Evolutionary conservation across 2,888 invertebrate genomes (phyloP).

Genomic region (Tridacna crocea): DNA sequence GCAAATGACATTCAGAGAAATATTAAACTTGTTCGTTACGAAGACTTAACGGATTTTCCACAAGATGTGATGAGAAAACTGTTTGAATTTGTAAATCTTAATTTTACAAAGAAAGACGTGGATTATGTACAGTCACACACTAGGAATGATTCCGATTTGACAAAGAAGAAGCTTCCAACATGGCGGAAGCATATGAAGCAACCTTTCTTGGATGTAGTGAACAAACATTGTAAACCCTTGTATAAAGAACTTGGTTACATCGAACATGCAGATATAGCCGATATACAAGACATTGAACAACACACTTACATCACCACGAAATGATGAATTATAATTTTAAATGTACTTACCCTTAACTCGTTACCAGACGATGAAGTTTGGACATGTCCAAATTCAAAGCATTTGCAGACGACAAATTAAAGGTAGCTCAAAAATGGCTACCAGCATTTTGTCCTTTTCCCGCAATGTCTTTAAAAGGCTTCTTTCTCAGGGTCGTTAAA

Average conservation of each 20-base stretch:
- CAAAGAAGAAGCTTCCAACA: not conserved
- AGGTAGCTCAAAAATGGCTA: no score
- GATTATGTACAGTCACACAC: constrained; percentile 24
- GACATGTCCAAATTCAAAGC: no score
- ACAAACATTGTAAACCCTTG: constrained; percentile 28
- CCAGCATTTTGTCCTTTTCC: no score
- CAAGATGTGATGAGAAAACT: constrained; percentile 7
- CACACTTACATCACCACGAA: not conserved
- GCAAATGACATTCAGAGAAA: constrained; percentile 15
- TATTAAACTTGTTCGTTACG: constrained; percentile 41
- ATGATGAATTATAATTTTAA: no score
- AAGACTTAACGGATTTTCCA: constrained; percentile 38
- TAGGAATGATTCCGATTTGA: not conserved
- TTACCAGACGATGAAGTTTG: no score
- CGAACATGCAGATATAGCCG: constrained; percentile 11
- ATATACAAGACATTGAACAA: constrained; percentile 23
- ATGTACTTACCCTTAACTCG: no score
- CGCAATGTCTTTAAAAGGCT: no score
- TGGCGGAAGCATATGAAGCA: constrained; percentile 42
- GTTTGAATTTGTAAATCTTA: constrained; percentile 34
- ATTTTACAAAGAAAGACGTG: constrained; percentile 11
- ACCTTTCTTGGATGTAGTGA: constrained; percentile 16
- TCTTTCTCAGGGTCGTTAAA: no score
- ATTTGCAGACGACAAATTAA: no score
- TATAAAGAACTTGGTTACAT: constrained; percentile 37